Percentiles rank a stretch among this genome's conserved stretches.
Conservation (phyloP, 64 coral and sea anemone genomes). For the Stylophora pistillata region DNA sequence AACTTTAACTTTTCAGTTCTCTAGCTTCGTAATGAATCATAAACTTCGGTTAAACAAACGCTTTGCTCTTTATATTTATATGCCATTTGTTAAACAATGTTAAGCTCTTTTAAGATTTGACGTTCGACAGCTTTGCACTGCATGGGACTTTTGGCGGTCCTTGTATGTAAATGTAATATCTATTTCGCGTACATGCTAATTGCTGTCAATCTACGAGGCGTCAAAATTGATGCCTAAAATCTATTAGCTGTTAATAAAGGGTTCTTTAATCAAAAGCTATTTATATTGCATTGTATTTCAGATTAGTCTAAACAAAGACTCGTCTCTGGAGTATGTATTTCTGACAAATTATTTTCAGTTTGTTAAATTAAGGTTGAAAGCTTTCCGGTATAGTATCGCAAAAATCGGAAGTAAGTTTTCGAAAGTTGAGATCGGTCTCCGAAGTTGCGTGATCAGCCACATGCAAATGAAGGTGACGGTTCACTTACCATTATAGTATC, state of each 20-base stretch:
- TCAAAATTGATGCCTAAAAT: neutral
- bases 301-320: neutral
- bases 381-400: neutral
- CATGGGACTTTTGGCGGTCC: neutral
- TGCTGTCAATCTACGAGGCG: neutral
- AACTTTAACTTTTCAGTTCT: neutral
- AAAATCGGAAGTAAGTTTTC: neutral
- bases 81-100: neutral
- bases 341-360: neutral
- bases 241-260: neutral
- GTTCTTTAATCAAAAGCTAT: slow-evolving; percentile 3
- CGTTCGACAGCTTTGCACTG: neutral
- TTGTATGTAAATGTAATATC: neutral
- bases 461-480: neutral
- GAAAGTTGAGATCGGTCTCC: neutral
- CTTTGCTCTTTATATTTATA: neutral
- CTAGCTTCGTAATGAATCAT: neutral
- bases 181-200: neutral
- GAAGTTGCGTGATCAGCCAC: slow-evolving; percentile 6
- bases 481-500: neutral
- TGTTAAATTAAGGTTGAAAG: neutral
- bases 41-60: neutral
- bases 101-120: neutral
- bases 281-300: neutral
- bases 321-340: slow-evolving; percentile 1